phyloP scores from a whole-genome alignment of 2,797 vertebrate species.

The Cyclopterus lumpus region DNA sequence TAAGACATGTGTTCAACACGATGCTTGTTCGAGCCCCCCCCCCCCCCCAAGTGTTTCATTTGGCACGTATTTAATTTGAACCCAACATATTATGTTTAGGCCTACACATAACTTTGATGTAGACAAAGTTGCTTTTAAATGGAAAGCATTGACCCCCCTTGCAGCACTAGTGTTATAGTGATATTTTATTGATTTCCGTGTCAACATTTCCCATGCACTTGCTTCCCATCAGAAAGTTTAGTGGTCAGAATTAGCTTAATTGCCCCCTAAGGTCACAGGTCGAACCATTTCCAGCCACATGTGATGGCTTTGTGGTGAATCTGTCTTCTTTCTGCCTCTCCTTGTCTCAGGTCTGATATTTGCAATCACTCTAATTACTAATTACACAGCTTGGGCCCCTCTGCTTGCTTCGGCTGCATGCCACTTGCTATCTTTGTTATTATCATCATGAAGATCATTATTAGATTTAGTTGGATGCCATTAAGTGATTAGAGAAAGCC shows the following conservation, averaged over 20 bases:
- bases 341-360: constrained; percentile 33
- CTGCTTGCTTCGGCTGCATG: constrained; percentile 29
- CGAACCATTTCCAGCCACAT: background rate
- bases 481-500: constrained; percentile 22
- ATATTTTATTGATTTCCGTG: constrained; percentile 28
- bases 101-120: background rate
- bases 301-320: background rate
- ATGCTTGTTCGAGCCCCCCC: too few relatives aligned
- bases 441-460: constrained; percentile 36
- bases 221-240: constrained; percentile 37
- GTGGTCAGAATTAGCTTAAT: constrained; percentile 40
- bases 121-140: background rate
- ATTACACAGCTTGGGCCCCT: constrained; percentile 43
- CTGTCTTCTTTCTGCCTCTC: background rate
- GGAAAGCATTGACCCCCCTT: constrained; percentile 3
- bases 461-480: constrained; percentile 24
- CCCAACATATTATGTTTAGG: background rate
- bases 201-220: constrained; percentile 17
- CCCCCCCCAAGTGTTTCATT: background rate
- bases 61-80: background rate
- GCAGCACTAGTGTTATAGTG: constrained; percentile 14
- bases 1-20: constrained; percentile 77
- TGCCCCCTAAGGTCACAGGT: constrained; percentile 13
- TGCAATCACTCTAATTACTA: constrained; percentile 49
- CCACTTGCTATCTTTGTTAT: constrained; percentile 28